Evolutionary conservation across 2,888 invertebrate species (phyloP).

Genomic region (Melangyna quadrimaculata): DNA sequence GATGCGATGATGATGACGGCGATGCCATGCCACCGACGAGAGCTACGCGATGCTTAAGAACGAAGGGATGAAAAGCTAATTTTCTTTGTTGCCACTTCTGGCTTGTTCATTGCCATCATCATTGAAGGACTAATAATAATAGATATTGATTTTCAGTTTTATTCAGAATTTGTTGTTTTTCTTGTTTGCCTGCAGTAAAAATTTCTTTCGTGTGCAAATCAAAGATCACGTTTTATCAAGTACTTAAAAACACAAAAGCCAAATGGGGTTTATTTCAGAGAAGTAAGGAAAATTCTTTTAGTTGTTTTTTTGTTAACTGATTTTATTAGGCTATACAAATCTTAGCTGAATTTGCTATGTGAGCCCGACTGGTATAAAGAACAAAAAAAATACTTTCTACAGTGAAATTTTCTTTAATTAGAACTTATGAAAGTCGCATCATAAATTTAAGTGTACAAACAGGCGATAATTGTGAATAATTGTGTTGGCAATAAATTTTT

Average conservation of each 20-base stretch:
- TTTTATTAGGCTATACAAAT: not conserved
- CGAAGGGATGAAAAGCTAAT: slow-evolving; percentile 2
- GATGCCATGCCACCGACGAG: not conserved
- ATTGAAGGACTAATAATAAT: slow-evolving; percentile 1
- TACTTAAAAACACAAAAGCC: not conserved
- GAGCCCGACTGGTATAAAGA: not conserved
- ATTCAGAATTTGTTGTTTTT: not conserved
- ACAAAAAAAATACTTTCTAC: not conserved
- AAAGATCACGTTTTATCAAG: not conserved
- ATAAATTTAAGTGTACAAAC: too few relatives aligned
- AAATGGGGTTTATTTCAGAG: not conserved
- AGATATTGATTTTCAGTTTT: not conserved
- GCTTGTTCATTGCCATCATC: not conserved
- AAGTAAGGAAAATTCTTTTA: not conserved
- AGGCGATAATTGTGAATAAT: too few relatives aligned
- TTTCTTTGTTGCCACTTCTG: not conserved
- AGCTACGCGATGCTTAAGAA: not conserved
- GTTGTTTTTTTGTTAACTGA: not conserved
- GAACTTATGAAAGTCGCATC: too few relatives aligned
- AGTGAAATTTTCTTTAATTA: too few relatives aligned
- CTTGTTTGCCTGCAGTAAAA: not conserved
- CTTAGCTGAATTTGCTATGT: not conserved
- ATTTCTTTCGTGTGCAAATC: not conserved
- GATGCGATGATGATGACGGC: not conserved
- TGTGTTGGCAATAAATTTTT: too few relatives aligned